Evolutionary conservation across 2,888 invertebrate genomes (phyloP).

Genomic region (Thymelicus acteon): DNA sequence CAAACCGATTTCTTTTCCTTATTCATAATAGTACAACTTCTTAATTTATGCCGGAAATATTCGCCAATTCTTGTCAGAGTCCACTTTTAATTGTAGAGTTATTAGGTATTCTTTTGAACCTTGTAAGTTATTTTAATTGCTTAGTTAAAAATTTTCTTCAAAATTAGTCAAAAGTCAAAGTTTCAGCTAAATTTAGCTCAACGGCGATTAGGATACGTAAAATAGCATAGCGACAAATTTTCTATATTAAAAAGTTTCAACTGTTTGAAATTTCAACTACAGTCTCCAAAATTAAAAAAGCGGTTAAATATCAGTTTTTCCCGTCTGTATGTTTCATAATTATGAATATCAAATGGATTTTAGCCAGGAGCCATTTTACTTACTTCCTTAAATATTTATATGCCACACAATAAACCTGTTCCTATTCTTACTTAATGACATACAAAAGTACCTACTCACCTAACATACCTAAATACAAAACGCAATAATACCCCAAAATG

Average conservation of each 20-base stretch:
- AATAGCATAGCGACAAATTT: too few species aligned
- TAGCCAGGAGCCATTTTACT: too few species aligned
- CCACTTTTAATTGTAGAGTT: constrained; percentile 30
- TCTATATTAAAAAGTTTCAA: too few species aligned
- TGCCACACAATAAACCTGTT: too few species aligned
- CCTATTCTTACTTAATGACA: too few species aligned
- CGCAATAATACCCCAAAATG: background rate
- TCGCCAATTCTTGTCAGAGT: constrained; percentile 16
- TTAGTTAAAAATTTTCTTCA: constrained; percentile 25
- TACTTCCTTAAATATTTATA: too few species aligned
- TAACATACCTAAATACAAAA: background rate
- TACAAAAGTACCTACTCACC: too few species aligned
- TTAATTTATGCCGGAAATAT: constrained; percentile 31
- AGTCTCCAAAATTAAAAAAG: too few species aligned
- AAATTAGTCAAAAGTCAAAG: constrained; percentile 13
- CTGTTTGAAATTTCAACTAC: too few species aligned
- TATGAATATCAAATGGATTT: too few species aligned
- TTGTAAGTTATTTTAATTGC: constrained; percentile 28
- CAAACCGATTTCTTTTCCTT: constrained; percentile 22
- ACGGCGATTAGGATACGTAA: background rate
- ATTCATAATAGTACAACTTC: constrained; percentile 29
- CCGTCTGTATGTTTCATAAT: too few species aligned
- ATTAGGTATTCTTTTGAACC: constrained; percentile 34
- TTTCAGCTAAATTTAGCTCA: constrained; percentile 19
- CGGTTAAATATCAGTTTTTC: too few species aligned